Base-by-base conservation (phyloP, 2,888 invertebrate genomes). In the Drosophila lacicola region DNA sequence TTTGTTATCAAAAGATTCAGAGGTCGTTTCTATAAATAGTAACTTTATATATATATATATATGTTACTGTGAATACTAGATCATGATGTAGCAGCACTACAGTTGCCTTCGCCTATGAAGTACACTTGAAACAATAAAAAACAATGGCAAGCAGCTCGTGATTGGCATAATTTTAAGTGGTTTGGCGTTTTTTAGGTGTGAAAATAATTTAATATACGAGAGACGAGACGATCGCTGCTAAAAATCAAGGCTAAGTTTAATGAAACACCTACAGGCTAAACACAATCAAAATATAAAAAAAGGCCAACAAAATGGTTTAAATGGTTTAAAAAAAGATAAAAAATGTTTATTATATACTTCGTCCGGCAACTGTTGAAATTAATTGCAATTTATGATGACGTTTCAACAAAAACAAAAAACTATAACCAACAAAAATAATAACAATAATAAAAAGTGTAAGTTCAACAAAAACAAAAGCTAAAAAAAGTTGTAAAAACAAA, bases 351-450 rank as follows among this genome's bases (percentile, higher is more conserved):
- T 82, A 70, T 85, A 66, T 69, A 60, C 71, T 62, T 51, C 62
- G 67, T 63, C 63, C 68, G 64, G 69, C 76, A 68, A 70, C 88
- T 71, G 88, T 68, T 84, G 75, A 89, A 90, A 88, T 88, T 88
- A 88, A 88, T 88, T 88, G 88, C 88, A 90, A 88, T 88, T 88
- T 88, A 88, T 78, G 90, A 86, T 89, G 90, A 80, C 83, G 83
- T 82, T 82, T 80, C 90, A 82, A 82, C 80, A 85, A 82, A 70
- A 85, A 79, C 75, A 85, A 82, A 44, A 54, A 60, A 55, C 47
- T 49, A 50, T 45, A 60, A 42, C 53, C 44, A 54, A 50, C 29
- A 69, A 47, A 21, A 66, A 55, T 25, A 62, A 44, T 46, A 58
- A 69, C 56, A 55, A 42, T 54, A 64, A 42, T 47, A 66, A 70